A percentile compares a stretch with the other conserved stretches of the same genome.
phyloP scores from a whole-genome alignment of 2,113 vertebrate genomes.

The Sakesphorus luctuosus region DNA sequence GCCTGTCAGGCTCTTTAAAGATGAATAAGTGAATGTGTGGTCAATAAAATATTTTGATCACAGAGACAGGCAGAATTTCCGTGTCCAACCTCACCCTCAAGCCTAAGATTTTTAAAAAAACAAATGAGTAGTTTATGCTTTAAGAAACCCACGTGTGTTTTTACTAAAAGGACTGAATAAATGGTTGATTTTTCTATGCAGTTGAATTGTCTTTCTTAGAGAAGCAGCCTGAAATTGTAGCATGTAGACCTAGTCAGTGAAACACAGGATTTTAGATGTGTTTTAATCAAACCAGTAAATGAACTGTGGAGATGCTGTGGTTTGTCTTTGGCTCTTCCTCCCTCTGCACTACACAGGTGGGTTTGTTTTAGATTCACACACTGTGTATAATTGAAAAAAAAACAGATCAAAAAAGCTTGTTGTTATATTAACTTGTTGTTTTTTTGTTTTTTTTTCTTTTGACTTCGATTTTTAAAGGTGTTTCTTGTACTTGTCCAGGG shows the following conservation, averaged over 20 bases:
- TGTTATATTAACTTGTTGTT: slow-evolving; percentile 65
- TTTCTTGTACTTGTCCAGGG: slow-evolving; percentile 96
- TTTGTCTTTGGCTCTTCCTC: slow-evolving; percentile 5
- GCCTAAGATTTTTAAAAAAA: background rate
- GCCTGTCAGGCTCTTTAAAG: background rate
- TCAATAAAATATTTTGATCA: background rate
- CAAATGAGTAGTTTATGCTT: background rate
- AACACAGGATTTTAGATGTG: background rate
- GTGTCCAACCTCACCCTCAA: background rate
- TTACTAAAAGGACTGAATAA: background rate
- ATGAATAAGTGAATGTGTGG: background rate
- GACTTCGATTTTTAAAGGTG: slow-evolving; percentile 83
- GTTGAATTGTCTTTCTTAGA: background rate
- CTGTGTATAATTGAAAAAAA: slow-evolving; percentile 42
- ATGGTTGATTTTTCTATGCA: background rate
- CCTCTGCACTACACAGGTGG: slow-evolving; percentile 8
- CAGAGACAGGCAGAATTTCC: background rate
- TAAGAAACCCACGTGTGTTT: background rate
- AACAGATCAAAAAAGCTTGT: slow-evolving; percentile 62
- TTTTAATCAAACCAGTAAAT: background rate
- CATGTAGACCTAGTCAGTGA: background rate
- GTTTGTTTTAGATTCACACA: slow-evolving; percentile 53
- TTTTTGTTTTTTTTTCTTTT: slow-evolving; percentile 40
- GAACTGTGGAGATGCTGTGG: background rate
- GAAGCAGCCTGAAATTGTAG: background rate